Evolutionary conservation across 2,888 invertebrate genomes (phyloP), one percentile per base, ranked within the genome.

Genomic region (Epiblema foenella): DNA sequence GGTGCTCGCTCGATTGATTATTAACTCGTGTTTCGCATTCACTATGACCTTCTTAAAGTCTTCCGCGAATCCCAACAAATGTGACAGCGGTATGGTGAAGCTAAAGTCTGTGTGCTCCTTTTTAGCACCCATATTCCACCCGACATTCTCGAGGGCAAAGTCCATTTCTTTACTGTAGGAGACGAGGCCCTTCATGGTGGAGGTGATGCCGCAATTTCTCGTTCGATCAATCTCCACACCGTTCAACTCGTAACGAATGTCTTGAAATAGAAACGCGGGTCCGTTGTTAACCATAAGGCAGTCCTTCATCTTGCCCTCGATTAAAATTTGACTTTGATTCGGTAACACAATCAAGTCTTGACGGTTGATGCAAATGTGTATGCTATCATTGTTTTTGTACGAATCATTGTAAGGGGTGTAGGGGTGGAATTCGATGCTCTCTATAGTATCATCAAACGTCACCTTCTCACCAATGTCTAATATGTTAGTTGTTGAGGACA

Each of bases 151-250:
- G 8, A 62, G 8, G 0, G 37, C 33, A 11, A 42, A 15, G 11
- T 69, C 69, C 11, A 17, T 46, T 2, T 63, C 63, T n/a, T 54
- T 51, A 20, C 33, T 15, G 51, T 58, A 58, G 11, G 49, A 58
- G 24, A 69, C 39, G 3, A 60, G 52, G 3, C 68, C 68, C 37
- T 74, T 74, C 17, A 75, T 64, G 2, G 74, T 75, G 20, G 74
- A 63, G 1, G 75, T 76, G 11, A 76, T 69, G n/a, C 76, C 76
- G 12, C 63, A 66, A 42, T 76, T 74, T 69, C 59, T 75, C 8
- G 66, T 52, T 12, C 71, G 58, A 73, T 75, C 75, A 39, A 76
- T 72, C 54, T 74, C 75, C 10, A 76, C 63, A 7, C 76, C 73
- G 66, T 73, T 62, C 17, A 56, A 42, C 15, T 69, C 63, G 24